Base-by-base conservation (phyloP, 2,888 invertebrate genomes). In the Rambutsinella grinnellia region DNA sequence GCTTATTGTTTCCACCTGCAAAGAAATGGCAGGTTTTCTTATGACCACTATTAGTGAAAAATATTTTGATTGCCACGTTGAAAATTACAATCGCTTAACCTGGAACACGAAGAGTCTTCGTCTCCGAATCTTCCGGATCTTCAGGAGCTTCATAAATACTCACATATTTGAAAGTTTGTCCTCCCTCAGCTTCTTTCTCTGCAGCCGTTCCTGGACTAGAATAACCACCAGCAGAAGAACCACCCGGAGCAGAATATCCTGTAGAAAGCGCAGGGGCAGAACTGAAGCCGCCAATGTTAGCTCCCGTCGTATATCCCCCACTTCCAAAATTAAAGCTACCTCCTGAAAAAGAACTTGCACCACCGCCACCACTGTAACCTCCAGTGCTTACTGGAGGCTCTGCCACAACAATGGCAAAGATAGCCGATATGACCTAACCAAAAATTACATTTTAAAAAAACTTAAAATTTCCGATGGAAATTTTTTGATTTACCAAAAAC, bases 81-180 rank as follows among this genome's bases (percentile, higher is more conserved):
- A 36, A 36, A n/a, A n/a, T n/a, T n/a, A n/a, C n/a, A n/a, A n/a
- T 46, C 1, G 28, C 26, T 21, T 54, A 63, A 1, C 65, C 65
- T 5, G 76, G 76, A 27, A 76, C 65, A 10, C 69, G 63, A 19
- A 76, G 19, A 17, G 28, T 21, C 46, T 60, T 62, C 1, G 57
- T 46, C 3, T 28, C 63, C 23, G 46, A 26, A 21, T 76, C 63
- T 1, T 71, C 63, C 17, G 72, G 47, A 17, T 72, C 71, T 27
- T 58, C 78, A 2, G 78, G 78, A 0, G 67, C 78, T 1, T 49
- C 61, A n/a, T 72, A 58, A 13, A 71, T 58, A 26, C 44, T 44
- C 15, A 72, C 53, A 46, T 72, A 58, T 44, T 36, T 47, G 26
- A 51, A 58, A 0, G 58, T 57, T 24, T 61, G 70, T 17, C 60